Base-by-base conservation (phyloP, 2,797 vertebrate genomes). In the Manis pentadactyla region DNA sequence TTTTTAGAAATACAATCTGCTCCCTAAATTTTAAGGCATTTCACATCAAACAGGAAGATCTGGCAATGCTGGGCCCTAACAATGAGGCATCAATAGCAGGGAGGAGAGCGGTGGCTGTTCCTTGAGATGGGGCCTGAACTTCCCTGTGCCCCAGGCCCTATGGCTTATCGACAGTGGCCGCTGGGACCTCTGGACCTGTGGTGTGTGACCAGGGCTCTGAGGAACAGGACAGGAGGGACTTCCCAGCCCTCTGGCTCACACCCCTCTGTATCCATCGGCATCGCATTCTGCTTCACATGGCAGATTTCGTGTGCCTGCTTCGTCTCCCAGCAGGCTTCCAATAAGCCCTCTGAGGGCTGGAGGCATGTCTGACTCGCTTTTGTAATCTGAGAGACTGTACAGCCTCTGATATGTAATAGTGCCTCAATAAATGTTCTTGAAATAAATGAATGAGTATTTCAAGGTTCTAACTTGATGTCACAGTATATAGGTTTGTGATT, bases 11-110 rank as follows among this genome's bases (percentile, higher is more conserved):
- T 19, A 83, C 19, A 69, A 53, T 13, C 23, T 7, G 31, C 23
- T 53, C 12, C 10, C 42, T 37, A 7, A 15, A 77, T 64, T 13
- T 81, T 61, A 61, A 46, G 21, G 55, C 46, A 78, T 42, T 59
- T 61, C 31, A 46, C 29, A 53, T 68, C 18, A 85, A 89, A 46
- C 10, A 90, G 59, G 23, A 61, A 79, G 59, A 29, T 23, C 5
- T 69, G 39, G 49, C 2, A 61, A n/a, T 23, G 18, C 25, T 27
- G 17, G 27, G 4, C 13, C n/a, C 21, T 92, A 21, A 2, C 64
- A 27, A 19, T 11, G 21, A 31, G 37, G n/a, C 9, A 2, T 1
- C 0, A 0, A 0, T 19, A 39, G 21, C 46, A 71, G 34, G 31
- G 27, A 51, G 23, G 55, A n/a, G 11, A 85, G 17, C 23, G 27